Conservation (phyloP, 2,797 vertebrate genomes). For the Poeciliopsis presidionis region DNA sequence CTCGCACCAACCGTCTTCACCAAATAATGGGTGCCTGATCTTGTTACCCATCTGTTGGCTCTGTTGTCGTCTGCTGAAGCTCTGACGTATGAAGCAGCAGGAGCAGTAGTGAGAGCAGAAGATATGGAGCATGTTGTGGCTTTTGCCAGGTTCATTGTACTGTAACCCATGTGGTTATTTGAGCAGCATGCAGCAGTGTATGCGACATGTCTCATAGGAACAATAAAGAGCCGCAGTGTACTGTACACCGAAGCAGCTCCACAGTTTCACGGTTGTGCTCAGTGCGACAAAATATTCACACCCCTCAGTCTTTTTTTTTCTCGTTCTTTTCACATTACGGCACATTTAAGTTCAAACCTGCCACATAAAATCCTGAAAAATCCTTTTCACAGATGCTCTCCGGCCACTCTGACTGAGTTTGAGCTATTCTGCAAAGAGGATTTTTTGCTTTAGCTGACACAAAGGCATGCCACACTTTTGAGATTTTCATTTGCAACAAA, state of each 20-base stretch:
- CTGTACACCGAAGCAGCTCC: conserved; percentile 2
- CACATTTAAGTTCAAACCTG: neutral
- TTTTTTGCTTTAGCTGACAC: too few species aligned
- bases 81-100: neutral
- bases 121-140: conserved; percentile 49
- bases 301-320: neutral
- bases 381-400: neutral
- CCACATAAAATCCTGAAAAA: neutral
- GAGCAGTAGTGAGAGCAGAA: conserved; percentile 10
- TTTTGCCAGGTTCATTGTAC: conserved; percentile 41
- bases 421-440: neutral
- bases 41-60: neutral
- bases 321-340: neutral
- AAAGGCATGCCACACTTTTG: neutral
- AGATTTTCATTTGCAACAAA: neutral
- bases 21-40: neutral
- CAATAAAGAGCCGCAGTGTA: conserved; percentile 14
- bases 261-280: conserved; percentile 1
- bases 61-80: neutral
- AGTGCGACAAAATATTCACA: neutral
- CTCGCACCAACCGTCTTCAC: neutral
- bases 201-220: conserved; percentile 28
- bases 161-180: conserved; percentile 62
- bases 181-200: conserved; percentile 19
- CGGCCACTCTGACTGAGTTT: neutral